Evolutionary conservation across 2,113 vertebrate species (phyloP), one percentile per base, ranked within the genome.

Genomic region (Pholis gunnellus): DNA sequence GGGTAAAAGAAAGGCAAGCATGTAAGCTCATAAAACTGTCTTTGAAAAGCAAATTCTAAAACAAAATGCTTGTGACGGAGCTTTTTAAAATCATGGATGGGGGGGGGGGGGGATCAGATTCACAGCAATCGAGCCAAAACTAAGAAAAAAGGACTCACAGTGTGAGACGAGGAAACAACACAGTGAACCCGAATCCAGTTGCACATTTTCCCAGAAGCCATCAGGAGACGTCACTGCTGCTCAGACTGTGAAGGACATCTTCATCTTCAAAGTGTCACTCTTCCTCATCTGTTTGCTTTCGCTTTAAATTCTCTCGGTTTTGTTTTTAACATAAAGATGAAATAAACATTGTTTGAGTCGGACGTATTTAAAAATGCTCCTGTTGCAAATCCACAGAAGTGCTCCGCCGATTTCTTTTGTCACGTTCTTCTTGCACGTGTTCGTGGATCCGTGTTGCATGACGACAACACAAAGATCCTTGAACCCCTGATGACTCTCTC

Each of bases 181-280:
- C 46, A 40, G 8, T 34, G 10, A 42, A 68, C 27, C 52, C n/a
- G 61, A 82, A 69, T 65, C 65, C 34, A 71, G 65, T 1, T 66
- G 56, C 54, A 72, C 27, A 50, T 61, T 71, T 83, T 78, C 20
- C 66, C 70, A 60, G 72, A 36, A 5, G 34, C 66, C 25, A 27
- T 40, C 2, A 14, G 38, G 46, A 84, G 48, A 66, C 15, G 63
- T 34, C 70, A 80, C 59, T 46, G 27, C 59, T 9, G 1, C 81
- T 91, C 83, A 81, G 63, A 83, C 71, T 80, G 83, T 87, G 78
- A 46, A 82, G 88, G 81, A 90, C 74, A 59, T 88, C 81, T 87
- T 78, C 73, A 83, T 85, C 84, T 82, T 75, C 67, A 77, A 48
- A 67, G 64, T 9, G 20, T 17, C 29, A 17, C 22, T 14, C 63